A percentile compares a stretch with the other conserved stretches of the same genome.
Conservation (phyloP, 2,113 vertebrate species). For the Dicerorhinus sumatrensis region DNA sequence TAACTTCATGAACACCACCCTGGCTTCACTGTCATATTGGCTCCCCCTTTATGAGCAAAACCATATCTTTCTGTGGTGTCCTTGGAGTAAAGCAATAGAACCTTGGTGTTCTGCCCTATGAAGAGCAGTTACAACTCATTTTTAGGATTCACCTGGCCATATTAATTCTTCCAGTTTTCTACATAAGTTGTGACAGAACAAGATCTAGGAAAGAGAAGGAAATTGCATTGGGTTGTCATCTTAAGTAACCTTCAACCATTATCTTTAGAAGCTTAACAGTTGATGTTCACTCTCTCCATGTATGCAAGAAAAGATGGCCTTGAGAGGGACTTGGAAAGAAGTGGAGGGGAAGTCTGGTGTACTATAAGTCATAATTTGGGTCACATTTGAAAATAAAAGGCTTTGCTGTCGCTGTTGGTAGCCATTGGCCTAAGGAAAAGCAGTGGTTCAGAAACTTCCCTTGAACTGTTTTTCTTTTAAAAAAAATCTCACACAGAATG, state of each 20-base stretch:
- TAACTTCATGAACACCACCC: not conserved
- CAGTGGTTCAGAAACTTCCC: conserved; percentile 69
- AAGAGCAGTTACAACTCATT: not conserved
- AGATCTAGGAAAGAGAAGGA: not conserved
- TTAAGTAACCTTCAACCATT: not conserved
- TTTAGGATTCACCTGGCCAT: not conserved
- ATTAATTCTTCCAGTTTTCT: not conserved
- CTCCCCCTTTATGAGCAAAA: not conserved
- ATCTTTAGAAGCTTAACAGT: not conserved
- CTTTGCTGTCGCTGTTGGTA: conserved; percentile 56
- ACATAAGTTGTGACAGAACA: not conserved
- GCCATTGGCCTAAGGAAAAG: conserved; percentile 75
- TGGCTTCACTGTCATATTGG: not conserved
- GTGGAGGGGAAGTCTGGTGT: conserved; percentile 56
- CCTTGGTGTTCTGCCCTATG: not conserved
- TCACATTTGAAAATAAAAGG: conserved; percentile 63
- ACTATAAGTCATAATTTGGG: conserved; percentile 71
- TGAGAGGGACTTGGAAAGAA: conserved; percentile 6
- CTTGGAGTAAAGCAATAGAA: not conserved
- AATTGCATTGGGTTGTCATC: not conserved
- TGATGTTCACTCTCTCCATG: not conserved
- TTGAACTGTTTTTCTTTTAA: conserved; percentile 62
- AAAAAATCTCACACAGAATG: conserved; percentile 48
- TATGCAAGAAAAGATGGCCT: not conserved
- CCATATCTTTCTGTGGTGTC: not conserved